phyloP scores from a whole-genome alignment of 1,140 invertebrate species.

The Danaus plexippus region DNA sequence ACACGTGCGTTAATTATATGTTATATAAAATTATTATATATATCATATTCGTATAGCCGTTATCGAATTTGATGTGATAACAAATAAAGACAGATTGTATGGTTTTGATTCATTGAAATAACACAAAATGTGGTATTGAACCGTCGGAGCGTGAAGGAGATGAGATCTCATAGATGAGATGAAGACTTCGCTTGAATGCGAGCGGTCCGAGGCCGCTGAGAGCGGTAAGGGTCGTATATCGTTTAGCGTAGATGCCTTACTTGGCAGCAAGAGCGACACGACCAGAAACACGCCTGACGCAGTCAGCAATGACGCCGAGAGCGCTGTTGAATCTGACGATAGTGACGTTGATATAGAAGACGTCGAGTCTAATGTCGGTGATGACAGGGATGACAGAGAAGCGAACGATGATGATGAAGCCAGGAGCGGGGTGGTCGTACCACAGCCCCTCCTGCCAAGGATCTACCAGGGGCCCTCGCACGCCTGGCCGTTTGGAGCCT shows the following conservation, averaged over 20 bases:
- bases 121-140: constrained; percentile 8
- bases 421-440: constrained; percentile 55
- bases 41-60: too few species aligned
- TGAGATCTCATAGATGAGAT: constrained; percentile 62
- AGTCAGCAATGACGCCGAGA: constrained; percentile 51
- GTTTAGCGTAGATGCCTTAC: constrained; percentile 62
- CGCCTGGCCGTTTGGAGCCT: constrained; percentile 63
- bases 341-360: constrained; percentile 66
- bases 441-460: constrained; percentile 58
- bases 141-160: constrained; percentile 30
- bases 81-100: not conserved
- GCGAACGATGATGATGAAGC: constrained; percentile 43
- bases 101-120: not conserved
- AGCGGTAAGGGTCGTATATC: constrained; percentile 63
- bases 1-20: too few species aligned
- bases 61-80: not conserved
- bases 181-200: constrained; percentile 67
- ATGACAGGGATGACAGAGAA: constrained; percentile 51
- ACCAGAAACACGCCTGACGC: constrained; percentile 39
- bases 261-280: constrained; percentile 43
- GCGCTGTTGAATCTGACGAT: constrained; percentile 54
- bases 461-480: constrained; percentile 56
- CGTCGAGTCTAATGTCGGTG: constrained; percentile 52
- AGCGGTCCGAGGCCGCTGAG: constrained; percentile 58
- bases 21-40: too few species aligned